Evolutionary conservation across 2,888 invertebrate genomes (phyloP).

Genomic region (Dicycla oo): DNA sequence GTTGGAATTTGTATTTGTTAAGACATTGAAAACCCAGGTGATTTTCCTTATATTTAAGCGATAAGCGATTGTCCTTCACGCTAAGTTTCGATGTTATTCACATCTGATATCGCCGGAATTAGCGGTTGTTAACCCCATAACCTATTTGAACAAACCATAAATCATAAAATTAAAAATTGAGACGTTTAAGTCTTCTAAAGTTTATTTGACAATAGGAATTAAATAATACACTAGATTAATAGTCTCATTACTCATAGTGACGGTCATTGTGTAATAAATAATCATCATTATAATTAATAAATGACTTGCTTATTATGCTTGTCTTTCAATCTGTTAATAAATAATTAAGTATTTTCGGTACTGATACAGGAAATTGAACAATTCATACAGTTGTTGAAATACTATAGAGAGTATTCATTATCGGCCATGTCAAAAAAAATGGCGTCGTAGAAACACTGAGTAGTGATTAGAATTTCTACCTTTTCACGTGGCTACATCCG

Average conservation of each 20-base stretch:
- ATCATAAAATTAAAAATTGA: slow-evolving; percentile 48
- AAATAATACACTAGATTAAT: slow-evolving; percentile 35
- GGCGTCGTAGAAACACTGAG: slow-evolving; percentile 11
- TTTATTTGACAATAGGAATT: slow-evolving; percentile 45
- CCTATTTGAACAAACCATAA: slow-evolving; percentile 61
- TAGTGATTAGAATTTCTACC: slow-evolving; percentile 8
- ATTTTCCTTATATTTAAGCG: slow-evolving; percentile 35
- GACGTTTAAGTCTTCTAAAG: slow-evolving; percentile 12
- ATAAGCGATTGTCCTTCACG: slow-evolving; percentile 57
- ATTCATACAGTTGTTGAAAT: slow-evolving; percentile 25
- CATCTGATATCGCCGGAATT: slow-evolving; percentile 62
- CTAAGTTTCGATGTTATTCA: slow-evolving; percentile 56
- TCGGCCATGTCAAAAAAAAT: slow-evolving; percentile 25
- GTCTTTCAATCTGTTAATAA: slow-evolving; percentile 51
- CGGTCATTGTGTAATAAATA: slow-evolving; percentile 41
- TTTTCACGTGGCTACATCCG: slow-evolving; percentile 27
- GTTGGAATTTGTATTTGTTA: not conserved
- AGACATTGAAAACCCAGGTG: slow-evolving; percentile 9
- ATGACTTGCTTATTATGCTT: slow-evolving; percentile 41
- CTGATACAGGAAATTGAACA: slow-evolving; percentile 50
- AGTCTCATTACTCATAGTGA: slow-evolving; percentile 39
- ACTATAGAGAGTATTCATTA: slow-evolving; percentile 21
- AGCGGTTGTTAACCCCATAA: slow-evolving; percentile 68
- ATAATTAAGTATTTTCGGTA: slow-evolving; percentile 44
- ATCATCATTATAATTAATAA: slow-evolving; percentile 45